Base-by-base conservation (phyloP, 2,888 invertebrate species). In the Thysanoteuthis rhombus region DNA sequence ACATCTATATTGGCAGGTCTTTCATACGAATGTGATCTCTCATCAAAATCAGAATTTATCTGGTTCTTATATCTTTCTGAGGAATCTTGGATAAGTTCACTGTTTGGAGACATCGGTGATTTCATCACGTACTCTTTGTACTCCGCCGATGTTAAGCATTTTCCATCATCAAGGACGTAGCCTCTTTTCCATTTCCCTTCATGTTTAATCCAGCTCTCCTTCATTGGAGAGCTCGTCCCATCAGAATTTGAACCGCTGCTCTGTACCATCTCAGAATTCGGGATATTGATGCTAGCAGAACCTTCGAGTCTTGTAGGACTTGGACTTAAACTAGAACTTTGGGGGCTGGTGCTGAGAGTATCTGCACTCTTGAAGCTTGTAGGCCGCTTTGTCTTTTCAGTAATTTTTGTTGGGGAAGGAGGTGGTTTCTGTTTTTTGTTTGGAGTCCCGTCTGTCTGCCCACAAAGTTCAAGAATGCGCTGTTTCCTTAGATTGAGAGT, bases 401-500 rank as follows among this genome's bases (percentile, higher is more conserved):
- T 45, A 19, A 12, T 10, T 32, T 42, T 32, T 40, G 92, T 10
- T n/a, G 92, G 92, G 45, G 92, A 92, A n/a, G 45, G 92, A 6
- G 45, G 92, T 32, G 92, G 45, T 45, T 92, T 92, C 22, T 45
- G n/a, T n/a, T 92, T 45, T 45, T 92, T 92, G 45, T 45, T 92
- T 40, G 92, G 45, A 0, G 45, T 45, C 38, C 16, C 32, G 42
- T 92, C 92, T 12, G 28, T 92, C 45, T 92, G 92, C 40, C 92
- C 92, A 92, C 92, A 92, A 92, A 92, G 92, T 92, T 92, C 92
- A 92, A 92, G 92, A 92, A 92, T 92, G 19, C 45, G 40, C 45
- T 92, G 92, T 32, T 92, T 92, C 92, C 92, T 92, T 42, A 92
- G 40, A 92, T 92, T 92, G 92, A 92, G 92, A 92, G 92, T 92